Conservation (phyloP, 1,140 invertebrate genomes). For the Drosophila bocki region DNA sequence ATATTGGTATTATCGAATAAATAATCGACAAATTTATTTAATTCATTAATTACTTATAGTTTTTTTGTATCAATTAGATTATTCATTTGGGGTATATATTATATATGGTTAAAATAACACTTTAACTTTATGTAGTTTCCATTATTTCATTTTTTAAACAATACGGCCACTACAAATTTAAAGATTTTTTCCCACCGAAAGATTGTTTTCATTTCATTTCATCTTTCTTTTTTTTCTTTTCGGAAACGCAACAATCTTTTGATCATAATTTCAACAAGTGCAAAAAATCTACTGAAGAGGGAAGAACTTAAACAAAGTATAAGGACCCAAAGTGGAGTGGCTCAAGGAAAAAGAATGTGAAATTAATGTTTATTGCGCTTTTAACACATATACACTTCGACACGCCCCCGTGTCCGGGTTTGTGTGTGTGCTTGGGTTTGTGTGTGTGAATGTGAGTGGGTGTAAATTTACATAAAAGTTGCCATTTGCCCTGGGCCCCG, state of each 20-base stretch:
- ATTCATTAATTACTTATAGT: too few relatives aligned
- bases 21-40: too few relatives aligned
- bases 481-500: conserved; percentile 59
- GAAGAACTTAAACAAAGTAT: conserved; percentile 29
- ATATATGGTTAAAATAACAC: too few relatives aligned
- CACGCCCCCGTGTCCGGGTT: conserved; percentile 31
- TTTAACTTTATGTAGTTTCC: neutral
- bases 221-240: neutral
- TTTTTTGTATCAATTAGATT: too few relatives aligned
- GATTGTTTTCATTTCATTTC: neutral
- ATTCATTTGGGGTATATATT: too few relatives aligned
- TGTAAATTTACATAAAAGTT: conserved; percentile 80
- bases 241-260: conserved; percentile 13
- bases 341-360: conserved; percentile 53
- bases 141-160: neutral
- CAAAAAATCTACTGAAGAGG: conserved; percentile 29
- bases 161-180: neutral
- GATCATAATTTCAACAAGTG: conserved; percentile 61
- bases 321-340: conserved; percentile 32
- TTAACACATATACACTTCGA: conserved; percentile 79
- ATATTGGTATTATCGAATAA: too few relatives aligned
- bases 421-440: neutral
- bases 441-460: conserved; percentile 21
- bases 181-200: neutral
- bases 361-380: conserved; percentile 83